Percentiles rank a stretch among this genome's conserved stretches.
phyloP scores from a whole-genome alignment of 2,888 invertebrate genomes.

The Drosophila nr. fundita region DNA sequence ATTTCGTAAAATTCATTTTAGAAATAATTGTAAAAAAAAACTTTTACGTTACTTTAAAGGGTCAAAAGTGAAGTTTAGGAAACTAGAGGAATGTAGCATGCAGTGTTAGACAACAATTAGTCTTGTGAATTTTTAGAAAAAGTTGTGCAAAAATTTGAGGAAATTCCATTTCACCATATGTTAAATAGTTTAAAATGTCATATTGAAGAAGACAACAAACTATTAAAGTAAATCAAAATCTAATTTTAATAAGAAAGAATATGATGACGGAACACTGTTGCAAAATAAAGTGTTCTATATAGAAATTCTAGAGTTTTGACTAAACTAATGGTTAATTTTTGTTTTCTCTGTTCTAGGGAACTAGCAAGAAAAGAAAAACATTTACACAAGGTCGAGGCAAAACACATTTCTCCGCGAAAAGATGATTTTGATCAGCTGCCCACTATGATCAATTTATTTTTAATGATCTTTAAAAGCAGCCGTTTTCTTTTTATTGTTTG shows the following conservation, averaged over 20 bases:
- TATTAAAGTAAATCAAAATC: background rate
- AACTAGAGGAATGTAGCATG: slow-evolving; percentile 2
- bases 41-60: background rate
- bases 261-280: background rate
- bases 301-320: background rate
- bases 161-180: background rate
- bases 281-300: background rate
- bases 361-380: background rate
- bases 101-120: background rate
- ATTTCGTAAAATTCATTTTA: background rate
- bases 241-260: background rate
- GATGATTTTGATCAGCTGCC: background rate
- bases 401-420: background rate
- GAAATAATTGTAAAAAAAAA: background rate
- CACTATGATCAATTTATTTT: background rate
- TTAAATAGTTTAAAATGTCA: background rate
- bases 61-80: background rate
- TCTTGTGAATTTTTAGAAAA: background rate
- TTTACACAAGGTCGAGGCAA: background rate
- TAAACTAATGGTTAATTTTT: background rate
- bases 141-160: background rate
- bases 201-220: background rate
- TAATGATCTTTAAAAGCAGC: too few relatives aligned
- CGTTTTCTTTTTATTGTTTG: background rate
- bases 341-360: background rate